These are phyloP conservation scores for Parelbella ahira DNA, from an alignment of 2,888 invertebrate species.

Conservation along the genomic window DNA sequence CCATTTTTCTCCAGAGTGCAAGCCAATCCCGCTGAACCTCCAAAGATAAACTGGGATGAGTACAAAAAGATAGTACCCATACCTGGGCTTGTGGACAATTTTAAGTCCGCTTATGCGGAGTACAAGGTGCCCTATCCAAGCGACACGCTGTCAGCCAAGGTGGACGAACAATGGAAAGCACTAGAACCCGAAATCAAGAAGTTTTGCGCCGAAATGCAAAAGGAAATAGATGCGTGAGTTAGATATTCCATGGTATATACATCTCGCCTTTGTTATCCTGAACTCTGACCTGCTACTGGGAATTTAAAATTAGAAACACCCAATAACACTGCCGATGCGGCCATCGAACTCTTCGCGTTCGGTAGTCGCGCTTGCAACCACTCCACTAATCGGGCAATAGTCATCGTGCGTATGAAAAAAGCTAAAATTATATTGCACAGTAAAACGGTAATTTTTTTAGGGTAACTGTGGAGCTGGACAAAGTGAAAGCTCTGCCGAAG, in stretches of 20 bases:
- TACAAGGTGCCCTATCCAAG: constrained; percentile 55
- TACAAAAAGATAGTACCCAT: constrained; percentile 54
- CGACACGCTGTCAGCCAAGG: constrained; percentile 45
- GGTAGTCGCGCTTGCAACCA: too few relatives aligned
- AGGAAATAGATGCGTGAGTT: constrained; percentile 46
- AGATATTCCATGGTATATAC: too few relatives aligned
- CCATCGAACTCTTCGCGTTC: too few relatives aligned
- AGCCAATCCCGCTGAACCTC: constrained; percentile 51
- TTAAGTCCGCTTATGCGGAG: constrained; percentile 46
- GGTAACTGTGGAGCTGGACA: constrained; percentile 46
- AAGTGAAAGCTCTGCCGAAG: constrained; percentile 52
- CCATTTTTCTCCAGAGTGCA: constrained; percentile 43
- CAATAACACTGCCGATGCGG: too few relatives aligned
- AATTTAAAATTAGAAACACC: too few relatives aligned
- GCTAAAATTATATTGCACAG: too few relatives aligned
- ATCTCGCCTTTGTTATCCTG: too few relatives aligned
- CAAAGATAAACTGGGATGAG: constrained; percentile 61
- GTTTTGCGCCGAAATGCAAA: constrained; percentile 46
- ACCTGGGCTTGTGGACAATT: constrained; percentile 53
- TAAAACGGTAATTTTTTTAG: constrained; percentile 37
- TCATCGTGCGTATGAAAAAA: too few relatives aligned
- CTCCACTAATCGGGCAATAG: too few relatives aligned
- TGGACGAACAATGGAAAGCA: constrained; percentile 59
- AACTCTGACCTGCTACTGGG: too few relatives aligned
- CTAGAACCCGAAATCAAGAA: constrained; percentile 48